phyloP scores from a whole-genome alignment of 2,797 vertebrate genomes.

The Parauchenoglanis ngamensis region DNA sequence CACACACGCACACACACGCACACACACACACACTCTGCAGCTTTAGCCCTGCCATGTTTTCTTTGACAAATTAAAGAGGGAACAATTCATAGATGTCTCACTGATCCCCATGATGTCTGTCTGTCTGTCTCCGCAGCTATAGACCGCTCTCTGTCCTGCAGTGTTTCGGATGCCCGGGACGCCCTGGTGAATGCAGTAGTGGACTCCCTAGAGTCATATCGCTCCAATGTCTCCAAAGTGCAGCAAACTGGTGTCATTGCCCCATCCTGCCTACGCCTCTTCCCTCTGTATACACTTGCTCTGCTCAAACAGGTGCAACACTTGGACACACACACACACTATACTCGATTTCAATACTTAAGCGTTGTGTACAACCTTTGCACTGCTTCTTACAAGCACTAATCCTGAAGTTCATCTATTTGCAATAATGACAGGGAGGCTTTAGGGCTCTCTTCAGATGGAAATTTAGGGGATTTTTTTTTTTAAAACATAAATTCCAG shows the following conservation, averaged over 20 bases:
- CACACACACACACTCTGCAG: neutral
- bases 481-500: neutral
- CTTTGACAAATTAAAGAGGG: neutral
- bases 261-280: slow-evolving; percentile 85
- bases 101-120: accelerated
- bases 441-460: neutral
- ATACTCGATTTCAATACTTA: neutral
- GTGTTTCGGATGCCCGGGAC: slow-evolving; percentile 91
- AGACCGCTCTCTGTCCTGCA: slow-evolving; percentile 90
- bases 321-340: neutral
- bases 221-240: slow-evolving; percentile 82
- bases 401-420: neutral
- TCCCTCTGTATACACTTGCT: slow-evolving; percentile 89
- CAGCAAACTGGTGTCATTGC: slow-evolving; percentile 85
- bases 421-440: neutral
- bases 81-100: neutral
- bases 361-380: neutral
- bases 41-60: neutral
- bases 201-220: slow-evolving; percentile 85
- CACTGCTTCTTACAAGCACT: neutral
- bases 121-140: slow-evolving; percentile 76
- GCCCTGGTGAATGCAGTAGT: slow-evolving; percentile 92
- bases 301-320: slow-evolving; percentile 94
- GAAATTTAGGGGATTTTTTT: neutral
- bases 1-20: neutral